A percentile compares a stretch with the other conserved stretches of the same genome.
Conservation (phyloP, 2,113 vertebrate species). For the Chunga burmeisteri region DNA sequence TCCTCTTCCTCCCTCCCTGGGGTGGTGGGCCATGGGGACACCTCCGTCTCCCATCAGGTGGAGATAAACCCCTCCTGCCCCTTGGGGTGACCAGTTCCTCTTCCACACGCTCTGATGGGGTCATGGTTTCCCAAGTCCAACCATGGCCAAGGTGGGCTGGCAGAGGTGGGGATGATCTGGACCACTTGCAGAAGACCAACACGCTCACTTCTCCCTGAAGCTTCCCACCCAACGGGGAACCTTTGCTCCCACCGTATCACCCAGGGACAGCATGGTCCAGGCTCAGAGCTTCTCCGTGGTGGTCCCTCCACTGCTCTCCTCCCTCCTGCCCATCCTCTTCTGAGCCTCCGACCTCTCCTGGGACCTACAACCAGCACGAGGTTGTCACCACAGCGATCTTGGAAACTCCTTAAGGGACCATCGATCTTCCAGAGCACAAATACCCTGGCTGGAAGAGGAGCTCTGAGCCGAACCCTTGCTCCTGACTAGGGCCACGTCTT, state of each 20-base stretch:
- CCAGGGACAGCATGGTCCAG: neutral
- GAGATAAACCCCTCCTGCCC: neutral
- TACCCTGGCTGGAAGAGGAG: neutral
- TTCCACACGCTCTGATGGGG: accelerated
- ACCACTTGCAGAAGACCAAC: neutral
- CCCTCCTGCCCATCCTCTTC: neutral
- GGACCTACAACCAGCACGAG: neutral
- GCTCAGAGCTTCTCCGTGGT: accelerated
- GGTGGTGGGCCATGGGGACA: neutral
- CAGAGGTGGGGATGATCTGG: neutral
- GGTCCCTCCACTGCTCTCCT: accelerated
- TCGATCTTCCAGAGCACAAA: neutral
- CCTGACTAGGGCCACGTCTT: neutral
- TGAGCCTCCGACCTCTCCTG: accelerated
- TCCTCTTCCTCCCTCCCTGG: neutral
- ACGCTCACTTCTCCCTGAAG: accelerated
- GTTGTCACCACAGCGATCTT: accelerated
- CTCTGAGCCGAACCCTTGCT: neutral
- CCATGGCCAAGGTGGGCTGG: neutral
- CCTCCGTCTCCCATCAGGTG: neutral
- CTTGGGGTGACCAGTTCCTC: accelerated
- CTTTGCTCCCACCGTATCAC: accelerated
- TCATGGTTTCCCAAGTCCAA: neutral
- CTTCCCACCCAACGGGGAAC: neutral
- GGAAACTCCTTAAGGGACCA: neutral